A percentile compares a stretch with the other conserved stretches of the same genome.
Evolutionary conservation across 2,797 vertebrate species (phyloP).

Genomic region (Eptatretus atami): DNA sequence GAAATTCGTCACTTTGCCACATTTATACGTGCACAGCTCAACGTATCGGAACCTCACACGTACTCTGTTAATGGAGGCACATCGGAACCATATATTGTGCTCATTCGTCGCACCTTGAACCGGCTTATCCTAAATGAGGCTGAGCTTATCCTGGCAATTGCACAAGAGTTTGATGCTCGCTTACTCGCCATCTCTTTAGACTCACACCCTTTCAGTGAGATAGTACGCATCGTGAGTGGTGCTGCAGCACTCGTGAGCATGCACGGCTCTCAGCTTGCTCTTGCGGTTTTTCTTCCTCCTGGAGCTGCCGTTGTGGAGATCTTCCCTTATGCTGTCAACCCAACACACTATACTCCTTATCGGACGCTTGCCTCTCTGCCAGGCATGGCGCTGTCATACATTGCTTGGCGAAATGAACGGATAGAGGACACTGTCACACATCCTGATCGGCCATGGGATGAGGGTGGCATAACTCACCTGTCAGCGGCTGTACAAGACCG

Average conservation of each 20-base stretch:
- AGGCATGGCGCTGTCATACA: conserved; percentile 82
- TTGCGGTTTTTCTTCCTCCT: conserved; percentile 59
- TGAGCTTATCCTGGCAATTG: conserved; percentile 50
- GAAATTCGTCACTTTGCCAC: conserved; percentile 62
- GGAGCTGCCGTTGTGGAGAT: conserved; percentile 59
- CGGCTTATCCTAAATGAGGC: conserved; percentile 76
- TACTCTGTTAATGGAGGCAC: conserved; percentile 35
- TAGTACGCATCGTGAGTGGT: conserved; percentile 34
- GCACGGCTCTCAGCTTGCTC: conserved; percentile 75
- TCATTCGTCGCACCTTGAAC: conserved; percentile 58
- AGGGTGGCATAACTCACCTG: conserved; percentile 61
- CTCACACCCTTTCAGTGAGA: conserved; percentile 42
- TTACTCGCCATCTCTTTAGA: conserved; percentile 63
- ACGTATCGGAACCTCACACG: conserved; percentile 20
- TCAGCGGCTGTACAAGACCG: conserved; percentile 45
- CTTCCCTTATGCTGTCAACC: conserved; percentile 66
- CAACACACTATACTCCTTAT: conserved; percentile 83
- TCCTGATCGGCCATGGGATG: conserved; percentile 60
- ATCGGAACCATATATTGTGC: conserved; percentile 14
- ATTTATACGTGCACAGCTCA: conserved; percentile 38
- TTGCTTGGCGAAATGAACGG: conserved; percentile 47
- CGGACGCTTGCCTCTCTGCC: conserved; percentile 58
- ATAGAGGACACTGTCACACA: conserved; percentile 42
- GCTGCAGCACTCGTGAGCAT: conserved; percentile 73
- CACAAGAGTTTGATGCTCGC: conserved; percentile 82